Base-by-base conservation (phyloP, 2,113 vertebrate species). In the Thomomys bottae region DNA sequence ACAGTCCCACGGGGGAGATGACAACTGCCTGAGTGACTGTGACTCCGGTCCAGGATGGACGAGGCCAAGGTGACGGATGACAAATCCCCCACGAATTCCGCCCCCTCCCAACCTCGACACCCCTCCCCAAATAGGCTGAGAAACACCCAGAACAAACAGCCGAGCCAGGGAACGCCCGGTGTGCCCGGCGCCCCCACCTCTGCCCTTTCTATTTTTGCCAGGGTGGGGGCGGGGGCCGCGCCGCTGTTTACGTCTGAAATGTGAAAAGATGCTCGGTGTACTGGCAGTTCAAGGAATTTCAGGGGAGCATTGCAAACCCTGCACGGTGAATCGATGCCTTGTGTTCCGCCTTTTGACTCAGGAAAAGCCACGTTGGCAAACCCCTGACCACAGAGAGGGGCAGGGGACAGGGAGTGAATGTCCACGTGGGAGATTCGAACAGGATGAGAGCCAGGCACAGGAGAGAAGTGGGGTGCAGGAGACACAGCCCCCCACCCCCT, bases 311-410 rank as follows among this genome's bases (percentile, higher is more conserved):
- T 96, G 94, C 73, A 85, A 96, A 91, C n/a, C 21, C 86, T 63
- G 87, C 90, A 9, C 90, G 93, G 96, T 98, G 94, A 98, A 98
- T 98, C 82, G 94, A 90, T 45, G 88, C 97, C 96, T 98, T 98
- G 98, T 98, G 92, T 82, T 0, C 89, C 67, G 12, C 9, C 32
- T 7, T 82, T 71, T 91, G 92, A 96, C 93, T 95, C 96, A 95
- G 94, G 90, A 97, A 97, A 97, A 96, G 95, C 94, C 91, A 0
- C 0, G 0, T 70, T 96, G 96, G 95, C 93, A 96, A 92, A 86
- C 85, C 91, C 94, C 78, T 78, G 95, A 93, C 59, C 5, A 21
- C 23, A 24, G 59, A 95, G 73, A 87, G 78, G 93, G 95, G 96
- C 91, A 91, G 26, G 90, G 85, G 42, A 45, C 0, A 18, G 95